Evolutionary conservation across 2,797 vertebrate genomes (phyloP), one percentile per base, ranked within the genome.

Genomic region (Lutjanus argentimaculatus): DNA sequence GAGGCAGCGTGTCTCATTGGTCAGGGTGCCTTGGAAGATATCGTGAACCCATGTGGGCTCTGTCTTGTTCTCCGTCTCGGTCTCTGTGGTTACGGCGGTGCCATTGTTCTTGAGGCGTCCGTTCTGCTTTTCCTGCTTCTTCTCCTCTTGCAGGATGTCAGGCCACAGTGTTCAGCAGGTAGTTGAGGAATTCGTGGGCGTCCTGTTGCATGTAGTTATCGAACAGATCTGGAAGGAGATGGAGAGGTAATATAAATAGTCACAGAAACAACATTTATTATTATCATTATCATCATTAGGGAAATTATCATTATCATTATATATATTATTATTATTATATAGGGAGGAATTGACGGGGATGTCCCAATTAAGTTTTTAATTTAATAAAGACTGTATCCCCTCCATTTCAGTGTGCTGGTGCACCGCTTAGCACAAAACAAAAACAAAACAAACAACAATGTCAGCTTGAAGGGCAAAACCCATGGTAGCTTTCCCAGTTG

Each of bases 201-300:
- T 99, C 98, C 93, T 99, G 98, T 85, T 99, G 98, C 98, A 99
- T 99, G 95, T 99, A 99, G 95, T 99, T 99, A 90, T 99, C 98
- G 80, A 99, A 99, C 89, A 99, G 96, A 94, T 99, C 98, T 99
- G 95, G 25, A 73, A 48, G 46, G 49, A 58, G 49, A 81, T 0
- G 42, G n/a, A 49, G 43, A 67, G 7, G 55, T 30, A 10, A 57
- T 16, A 40, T 16, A 8, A 57, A 11, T 2, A 2, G 25, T 30
- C 4, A 30, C 25, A 30, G 25, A 30, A 30, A 30, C 4, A 30
- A 30, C 2, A 30, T 30, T 30, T 30, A 30, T 30, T 30, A 30
- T 30, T 4, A 30, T 30, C 25, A 30, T 30, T 30, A 30, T 30
- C 4, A 30, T 30, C 4, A 30, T 30, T n/a, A n/a, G n/a, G n/a